These are phyloP conservation scores for Simalia tracyae DNA, from an alignment of 2,797 vertebrate species.

Conservation along the genomic window DNA sequence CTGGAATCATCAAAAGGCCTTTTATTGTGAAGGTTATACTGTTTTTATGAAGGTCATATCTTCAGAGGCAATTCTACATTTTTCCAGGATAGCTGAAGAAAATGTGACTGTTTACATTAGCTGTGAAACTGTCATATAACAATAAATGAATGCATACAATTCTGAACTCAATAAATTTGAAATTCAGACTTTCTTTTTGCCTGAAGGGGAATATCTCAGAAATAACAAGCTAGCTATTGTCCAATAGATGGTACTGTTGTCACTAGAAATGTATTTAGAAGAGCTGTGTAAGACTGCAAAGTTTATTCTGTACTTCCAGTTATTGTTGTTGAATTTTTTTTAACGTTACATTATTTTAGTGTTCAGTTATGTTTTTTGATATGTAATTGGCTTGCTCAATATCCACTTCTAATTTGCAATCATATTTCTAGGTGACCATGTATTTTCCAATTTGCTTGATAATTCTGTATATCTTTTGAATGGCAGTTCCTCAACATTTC, in stretches of 20 bases:
- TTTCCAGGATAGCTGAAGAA: conserved; percentile 2
- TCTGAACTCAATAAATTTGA: neutral
- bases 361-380: conserved; percentile 2
- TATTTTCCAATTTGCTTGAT: neutral
- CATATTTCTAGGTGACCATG: conserved; percentile 4
- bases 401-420: neutral
- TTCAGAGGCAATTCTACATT: neutral
- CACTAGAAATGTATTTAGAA: conserved; percentile 39
- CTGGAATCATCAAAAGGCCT: neutral
- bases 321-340: neutral
- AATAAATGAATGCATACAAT: neutral
- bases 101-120: neutral
- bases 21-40: conserved; percentile 12
- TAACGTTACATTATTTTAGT: conserved; percentile 40
- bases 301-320: neutral
- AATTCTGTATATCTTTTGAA: conserved; percentile 18
- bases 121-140: conserved; percentile 10
- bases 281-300: neutral
- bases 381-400: conserved; percentile 18
- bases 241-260: conserved; percentile 65
- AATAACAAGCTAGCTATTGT: neutral
- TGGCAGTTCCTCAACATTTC: neutral
- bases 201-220: neutral
- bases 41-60: neutral
- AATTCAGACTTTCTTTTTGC: neutral